Conservation (phyloP, 2,797 vertebrate species). For the Triplophysa bombifrons region DNA sequence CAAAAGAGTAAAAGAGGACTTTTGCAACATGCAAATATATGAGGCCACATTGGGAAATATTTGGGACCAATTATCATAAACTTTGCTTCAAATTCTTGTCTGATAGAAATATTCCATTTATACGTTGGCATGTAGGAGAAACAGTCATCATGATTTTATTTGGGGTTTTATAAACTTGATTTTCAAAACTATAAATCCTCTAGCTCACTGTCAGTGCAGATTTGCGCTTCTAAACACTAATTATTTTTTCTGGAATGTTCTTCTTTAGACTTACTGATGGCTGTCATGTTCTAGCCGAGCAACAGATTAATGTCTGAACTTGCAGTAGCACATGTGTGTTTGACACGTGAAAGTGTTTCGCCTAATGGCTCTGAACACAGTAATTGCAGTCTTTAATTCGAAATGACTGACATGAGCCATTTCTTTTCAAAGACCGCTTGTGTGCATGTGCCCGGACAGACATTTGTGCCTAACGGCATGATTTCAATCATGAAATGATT, state of each 20-base stretch:
- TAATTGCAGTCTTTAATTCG: slow-evolving; percentile 22
- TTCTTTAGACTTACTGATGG: slow-evolving; percentile 64
- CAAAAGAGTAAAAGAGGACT: background rate
- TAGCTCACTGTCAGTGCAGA: slow-evolving; percentile 60
- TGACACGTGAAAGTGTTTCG: slow-evolving; percentile 32
- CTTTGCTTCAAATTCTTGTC: background rate
- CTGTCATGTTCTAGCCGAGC: slow-evolving; percentile 66
- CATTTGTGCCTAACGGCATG: background rate
- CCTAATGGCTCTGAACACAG: slow-evolving; percentile 19
- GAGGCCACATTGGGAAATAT: background rate
- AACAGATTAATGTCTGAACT: slow-evolving; percentile 68
- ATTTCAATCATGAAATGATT: background rate
- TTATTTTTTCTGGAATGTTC: slow-evolving; percentile 76
- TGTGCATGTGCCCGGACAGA: background rate
- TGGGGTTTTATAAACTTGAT: background rate
- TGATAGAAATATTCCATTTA: background rate
- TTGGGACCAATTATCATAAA: too few relatives aligned
- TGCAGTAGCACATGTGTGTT: slow-evolving; percentile 31
- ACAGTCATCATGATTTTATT: background rate
- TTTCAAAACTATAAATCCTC: background rate
- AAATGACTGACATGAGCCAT: background rate
- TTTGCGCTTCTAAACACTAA: slow-evolving; percentile 63
- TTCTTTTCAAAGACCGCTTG: background rate
- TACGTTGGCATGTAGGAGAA: background rate
- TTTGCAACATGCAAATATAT: background rate